phyloP scores from a whole-genome alignment of 2,888 invertebrate species.

The Sinopyrophorus schimmeli region DNA sequence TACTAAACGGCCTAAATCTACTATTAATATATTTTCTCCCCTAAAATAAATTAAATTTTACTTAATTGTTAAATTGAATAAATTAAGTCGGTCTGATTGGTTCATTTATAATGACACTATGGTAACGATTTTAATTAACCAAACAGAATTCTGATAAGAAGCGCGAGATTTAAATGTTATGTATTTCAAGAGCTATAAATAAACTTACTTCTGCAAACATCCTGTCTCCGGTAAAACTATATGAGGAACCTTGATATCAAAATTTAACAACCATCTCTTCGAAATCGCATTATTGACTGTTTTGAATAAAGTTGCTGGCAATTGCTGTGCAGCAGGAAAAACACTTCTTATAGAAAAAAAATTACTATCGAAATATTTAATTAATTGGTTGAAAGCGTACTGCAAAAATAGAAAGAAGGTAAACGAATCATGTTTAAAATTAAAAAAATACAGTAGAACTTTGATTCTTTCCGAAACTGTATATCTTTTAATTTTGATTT shows the following conservation, averaged over 20 bases:
- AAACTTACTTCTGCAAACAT: slow-evolving; percentile 63
- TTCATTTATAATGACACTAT: no score
- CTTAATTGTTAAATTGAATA: no score
- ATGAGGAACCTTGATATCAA: slow-evolving; percentile 77
- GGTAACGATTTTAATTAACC: no score
- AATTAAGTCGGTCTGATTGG: no score
- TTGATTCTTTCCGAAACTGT: no score
- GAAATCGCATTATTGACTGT: slow-evolving; percentile 42
- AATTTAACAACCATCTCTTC: slow-evolving; percentile 59
- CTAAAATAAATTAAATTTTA: slow-evolving; percentile 53
- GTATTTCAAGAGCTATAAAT: neutral
- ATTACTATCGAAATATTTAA: slow-evolving; percentile 64
- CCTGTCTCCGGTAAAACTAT: slow-evolving; percentile 76
- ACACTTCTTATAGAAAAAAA: slow-evolving; percentile 21
- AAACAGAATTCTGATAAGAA: neutral
- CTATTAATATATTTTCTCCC: slow-evolving; percentile 69
- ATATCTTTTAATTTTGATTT: no score
- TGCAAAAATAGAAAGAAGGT: slow-evolving; percentile 50
- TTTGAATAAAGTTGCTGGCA: slow-evolving; percentile 35
- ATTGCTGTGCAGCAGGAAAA: slow-evolving; percentile 17
- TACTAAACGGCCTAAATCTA: slow-evolving; percentile 72
- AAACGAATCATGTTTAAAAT: neutral
- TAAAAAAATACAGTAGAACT: no score
- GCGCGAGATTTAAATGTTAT: neutral
- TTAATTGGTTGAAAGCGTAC: slow-evolving; percentile 73